These are phyloP conservation scores for Columba livia DNA, from an alignment of 2,113 vertebrate genomes.

Conservation along the genomic window DNA sequence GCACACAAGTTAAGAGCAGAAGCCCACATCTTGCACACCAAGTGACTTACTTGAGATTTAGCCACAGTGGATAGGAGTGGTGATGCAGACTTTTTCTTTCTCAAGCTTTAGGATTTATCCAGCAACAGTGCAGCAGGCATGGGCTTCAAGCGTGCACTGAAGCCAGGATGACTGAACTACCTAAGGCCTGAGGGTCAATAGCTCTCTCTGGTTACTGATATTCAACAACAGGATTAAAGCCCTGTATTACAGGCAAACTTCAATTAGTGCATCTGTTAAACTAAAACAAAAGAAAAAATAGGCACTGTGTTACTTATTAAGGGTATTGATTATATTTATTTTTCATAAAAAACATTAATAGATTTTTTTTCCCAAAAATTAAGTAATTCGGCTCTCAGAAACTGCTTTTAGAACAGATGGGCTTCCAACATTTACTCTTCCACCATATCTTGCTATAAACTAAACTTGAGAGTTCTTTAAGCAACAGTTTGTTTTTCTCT, in stretches of 20 bases:
- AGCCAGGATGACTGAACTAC: neutral
- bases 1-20: neutral
- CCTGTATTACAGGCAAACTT: neutral
- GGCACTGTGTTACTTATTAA: neutral
- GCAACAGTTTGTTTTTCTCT: neutral
- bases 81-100: neutral
- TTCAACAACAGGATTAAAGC: neutral
- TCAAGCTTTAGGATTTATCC: neutral
- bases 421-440: neutral
- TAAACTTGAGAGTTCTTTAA: neutral
- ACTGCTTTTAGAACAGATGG: neutral
- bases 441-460: neutral
- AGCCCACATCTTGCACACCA: neutral
- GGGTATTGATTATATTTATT: neutral
- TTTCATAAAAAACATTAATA: neutral
- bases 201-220: neutral
- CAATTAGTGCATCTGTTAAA: neutral
- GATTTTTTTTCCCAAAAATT: neutral
- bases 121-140: neutral
- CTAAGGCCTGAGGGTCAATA: neutral
- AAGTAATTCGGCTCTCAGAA: neutral
- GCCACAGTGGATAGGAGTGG: neutral
- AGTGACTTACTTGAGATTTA: neutral
- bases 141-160: neutral
- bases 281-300: neutral